phyloP scores from a whole-genome alignment of 2,797 vertebrate species.

The Poecilia wingei region DNA sequence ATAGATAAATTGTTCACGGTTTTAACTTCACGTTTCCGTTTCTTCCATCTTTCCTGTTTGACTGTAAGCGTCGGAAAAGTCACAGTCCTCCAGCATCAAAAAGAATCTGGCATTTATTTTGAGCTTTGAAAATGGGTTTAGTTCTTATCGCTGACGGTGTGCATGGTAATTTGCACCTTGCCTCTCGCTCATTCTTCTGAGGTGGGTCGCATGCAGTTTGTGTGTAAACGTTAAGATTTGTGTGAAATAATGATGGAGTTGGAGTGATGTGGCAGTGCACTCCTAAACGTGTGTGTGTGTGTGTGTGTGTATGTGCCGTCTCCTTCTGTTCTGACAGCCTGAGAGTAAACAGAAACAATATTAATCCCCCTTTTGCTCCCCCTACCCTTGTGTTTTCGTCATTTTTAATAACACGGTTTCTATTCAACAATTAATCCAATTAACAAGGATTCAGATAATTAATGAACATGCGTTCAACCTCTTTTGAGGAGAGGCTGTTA shows the following conservation, averaged over 20 bases:
- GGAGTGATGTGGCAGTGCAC: conserved; percentile 19
- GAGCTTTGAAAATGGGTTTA: conserved; percentile 75
- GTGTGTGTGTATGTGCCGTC: conserved; percentile 10
- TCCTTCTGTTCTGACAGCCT: conserved; percentile 52
- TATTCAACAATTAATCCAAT: conserved; percentile 86
- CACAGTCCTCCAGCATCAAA: conserved; percentile 72
- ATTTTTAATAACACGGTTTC: conserved; percentile 84
- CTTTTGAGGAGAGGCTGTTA: conserved; percentile 76
- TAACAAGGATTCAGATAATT: conserved; percentile 81
- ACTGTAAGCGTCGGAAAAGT: conserved; percentile 61
- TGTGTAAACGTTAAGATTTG: conserved; percentile 38
- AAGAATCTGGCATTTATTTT: conserved; percentile 76
- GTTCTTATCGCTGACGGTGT: conserved; percentile 69
- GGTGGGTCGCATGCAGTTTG: conserved; percentile 50
- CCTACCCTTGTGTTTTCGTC: conserved; percentile 79
- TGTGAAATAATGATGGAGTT: conserved; percentile 40
- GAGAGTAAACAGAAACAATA: conserved; percentile 68
- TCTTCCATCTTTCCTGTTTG: conserved; percentile 57
- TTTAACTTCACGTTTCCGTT: conserved; percentile 59
- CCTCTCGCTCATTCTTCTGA: conserved; percentile 52
- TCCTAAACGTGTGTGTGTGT: conserved; percentile 21
- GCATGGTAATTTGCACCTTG: conserved; percentile 76
- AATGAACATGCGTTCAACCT: conserved; percentile 75
- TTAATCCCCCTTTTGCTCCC: conserved; percentile 74
- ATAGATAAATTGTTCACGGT: conserved; percentile 70